Evolutionary conservation across 2,113 vertebrate species (phyloP), one percentile per base, ranked within the genome.

Genomic region (Podiceps cristatus): DNA sequence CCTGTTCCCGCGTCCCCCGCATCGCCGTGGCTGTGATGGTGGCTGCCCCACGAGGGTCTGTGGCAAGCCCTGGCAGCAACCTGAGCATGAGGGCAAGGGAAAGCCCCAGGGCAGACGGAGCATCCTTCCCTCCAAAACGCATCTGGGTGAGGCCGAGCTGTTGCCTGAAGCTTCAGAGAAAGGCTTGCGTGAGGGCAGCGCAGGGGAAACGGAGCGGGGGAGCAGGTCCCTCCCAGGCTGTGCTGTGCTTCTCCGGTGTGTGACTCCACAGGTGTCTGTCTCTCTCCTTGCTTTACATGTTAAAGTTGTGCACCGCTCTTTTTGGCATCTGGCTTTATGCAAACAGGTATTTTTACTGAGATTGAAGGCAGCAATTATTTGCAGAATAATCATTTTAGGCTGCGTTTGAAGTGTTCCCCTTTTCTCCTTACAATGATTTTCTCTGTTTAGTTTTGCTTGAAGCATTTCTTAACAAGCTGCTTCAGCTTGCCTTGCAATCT

Each of bases 381-480:
- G 91, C 94, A 96, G 94, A 96, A 91, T 87, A 96, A 94, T 95
- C 56, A 95, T 78, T 96, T 96, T 87, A 91, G 73, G 14, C 50
- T 87, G 49, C 0, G 14, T 96, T 96, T 97, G 94, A 96, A 94
- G 91, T 85, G 56, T 45, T 87, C 24, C 5, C 9, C 45, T 86
- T 79, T 13, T 35, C 52, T 68, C 29, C 52, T 94, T 63, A 31
- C 58, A 67, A 78, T 49, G 17, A 79, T 84, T 90, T 95, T 93
- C 80, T 93, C 80, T 93, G 64, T 58, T 85, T 72, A 59, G 68
- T 82, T 96, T 95, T 93, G 83, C 93, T 93, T 85, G 82, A 76
- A 95, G 96, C 58, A 17, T 93, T 90, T 87, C 69, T 88, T 86
- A 92, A 91, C 35, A 89, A 69, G 73, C 35, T 89, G 25, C 95